Conservation (phyloP, 1,140 invertebrate species). For the Hermetia illucens region DNA sequence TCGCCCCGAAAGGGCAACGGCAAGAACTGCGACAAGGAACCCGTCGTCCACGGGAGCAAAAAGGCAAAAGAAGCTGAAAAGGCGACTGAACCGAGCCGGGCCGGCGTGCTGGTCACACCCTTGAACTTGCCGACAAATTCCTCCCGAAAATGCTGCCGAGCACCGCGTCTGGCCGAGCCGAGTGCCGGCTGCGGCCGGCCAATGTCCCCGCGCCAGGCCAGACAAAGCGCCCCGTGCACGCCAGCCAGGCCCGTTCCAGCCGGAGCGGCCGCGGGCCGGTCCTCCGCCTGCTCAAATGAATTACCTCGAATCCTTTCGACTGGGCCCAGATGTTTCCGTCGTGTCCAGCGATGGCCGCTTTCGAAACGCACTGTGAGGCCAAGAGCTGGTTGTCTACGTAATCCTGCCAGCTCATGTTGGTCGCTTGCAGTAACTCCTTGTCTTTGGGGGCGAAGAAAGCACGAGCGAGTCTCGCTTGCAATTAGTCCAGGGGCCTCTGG, state of each 20-base stretch:
- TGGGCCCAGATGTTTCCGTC: conserved; percentile 92
- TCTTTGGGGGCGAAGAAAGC: too few species aligned
- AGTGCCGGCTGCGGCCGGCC: neutral
- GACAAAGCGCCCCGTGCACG: too few species aligned
- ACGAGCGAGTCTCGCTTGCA: too few species aligned
- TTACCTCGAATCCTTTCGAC: conserved; percentile 84
- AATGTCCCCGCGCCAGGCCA: neutral
- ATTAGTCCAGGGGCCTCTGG: too few species aligned
- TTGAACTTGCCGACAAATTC: conserved; percentile 18
- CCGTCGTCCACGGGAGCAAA: neutral
- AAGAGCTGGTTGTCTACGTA: conserved; percentile 95
- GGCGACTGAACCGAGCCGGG: too few species aligned
- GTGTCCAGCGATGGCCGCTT: conserved; percentile 86
- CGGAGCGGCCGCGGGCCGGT: neutral
- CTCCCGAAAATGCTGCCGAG: neutral
- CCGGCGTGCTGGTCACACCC: conserved; percentile 22
- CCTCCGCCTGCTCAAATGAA: conserved; percentile 19
- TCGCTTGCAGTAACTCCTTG: too few species aligned
- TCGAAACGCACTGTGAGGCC: conserved; percentile 80
- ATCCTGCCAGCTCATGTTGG: conserved; percentile 92
- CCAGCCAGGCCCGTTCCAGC: too few species aligned
- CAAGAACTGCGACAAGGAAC: too few species aligned
- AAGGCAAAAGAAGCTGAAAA: neutral
- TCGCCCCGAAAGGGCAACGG: too few species aligned
- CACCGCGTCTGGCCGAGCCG: neutral